Conservation (phyloP, 2,113 vertebrate genomes). For the Seriola aureovittata region DNA sequence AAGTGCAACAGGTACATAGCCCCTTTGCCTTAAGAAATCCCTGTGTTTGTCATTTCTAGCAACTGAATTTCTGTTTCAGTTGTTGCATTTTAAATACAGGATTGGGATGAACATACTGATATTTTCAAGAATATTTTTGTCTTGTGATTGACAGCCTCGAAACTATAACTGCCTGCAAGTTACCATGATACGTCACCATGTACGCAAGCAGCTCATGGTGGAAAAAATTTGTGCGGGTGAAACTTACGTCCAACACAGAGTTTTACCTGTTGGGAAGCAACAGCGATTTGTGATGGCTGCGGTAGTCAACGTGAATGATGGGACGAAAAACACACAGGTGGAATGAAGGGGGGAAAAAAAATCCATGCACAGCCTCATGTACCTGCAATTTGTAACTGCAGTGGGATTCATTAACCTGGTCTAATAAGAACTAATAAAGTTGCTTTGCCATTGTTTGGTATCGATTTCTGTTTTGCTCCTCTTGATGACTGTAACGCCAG, state of each 20-base stretch:
- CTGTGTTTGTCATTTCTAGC: background rate
- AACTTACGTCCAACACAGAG: constrained; percentile 33
- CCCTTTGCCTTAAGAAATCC: background rate
- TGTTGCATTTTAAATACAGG: constrained; percentile 10
- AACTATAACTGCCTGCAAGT: constrained; percentile 20
- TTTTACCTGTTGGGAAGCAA: constrained; percentile 21
- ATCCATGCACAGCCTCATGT: constrained; percentile 33
- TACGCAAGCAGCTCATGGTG: constrained; percentile 31
- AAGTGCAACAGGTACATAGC: constrained; percentile 17
- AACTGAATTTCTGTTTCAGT: background rate
- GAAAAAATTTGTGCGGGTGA: constrained; percentile 11
- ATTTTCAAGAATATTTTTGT: constrained; percentile 1
- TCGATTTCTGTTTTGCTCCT: constrained; percentile 53
- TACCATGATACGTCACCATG: constrained; percentile 31
- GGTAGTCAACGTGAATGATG: constrained; percentile 40
- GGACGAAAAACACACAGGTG: constrained; percentile 49
- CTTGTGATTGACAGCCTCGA: constrained; percentile 17
- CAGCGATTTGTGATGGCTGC: constrained; percentile 7
- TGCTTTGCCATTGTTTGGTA: constrained; percentile 55
- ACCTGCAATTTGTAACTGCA: constrained; percentile 35
- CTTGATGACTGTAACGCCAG: constrained; percentile 23
- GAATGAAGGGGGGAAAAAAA: constrained; percentile 32
- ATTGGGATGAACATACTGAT: background rate
- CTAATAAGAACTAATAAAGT: constrained; percentile 74
- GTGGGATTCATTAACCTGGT: constrained; percentile 62